phyloP scores from a whole-genome alignment of 2,113 vertebrate species.

The Nycticryphes semicollaris region DNA sequence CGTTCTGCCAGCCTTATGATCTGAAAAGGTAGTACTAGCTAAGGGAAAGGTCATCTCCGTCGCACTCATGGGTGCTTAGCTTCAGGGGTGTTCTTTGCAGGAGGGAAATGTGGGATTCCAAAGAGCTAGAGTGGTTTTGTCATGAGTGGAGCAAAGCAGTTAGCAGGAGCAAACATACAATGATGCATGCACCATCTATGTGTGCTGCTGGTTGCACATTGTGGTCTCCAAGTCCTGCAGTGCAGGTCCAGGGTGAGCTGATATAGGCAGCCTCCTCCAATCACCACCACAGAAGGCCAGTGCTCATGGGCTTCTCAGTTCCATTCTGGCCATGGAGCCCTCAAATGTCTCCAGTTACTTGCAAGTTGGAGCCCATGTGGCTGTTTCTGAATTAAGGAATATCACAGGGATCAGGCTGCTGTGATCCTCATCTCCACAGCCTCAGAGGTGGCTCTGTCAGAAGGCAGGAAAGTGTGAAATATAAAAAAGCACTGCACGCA shows the following conservation, averaged over 20 bases:
- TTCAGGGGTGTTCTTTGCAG: background rate
- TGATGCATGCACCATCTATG: background rate
- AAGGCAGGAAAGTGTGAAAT: background rate
- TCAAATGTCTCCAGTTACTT: background rate
- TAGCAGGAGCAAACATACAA: background rate
- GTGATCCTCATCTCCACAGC: background rate
- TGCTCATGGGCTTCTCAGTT: background rate
- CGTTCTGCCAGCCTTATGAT: background rate
- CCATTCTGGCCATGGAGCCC: background rate
- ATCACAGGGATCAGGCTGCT: background rate
- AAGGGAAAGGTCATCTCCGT: background rate
- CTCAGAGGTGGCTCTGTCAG: background rate
- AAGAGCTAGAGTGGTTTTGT: background rate
- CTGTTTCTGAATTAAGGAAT: background rate
- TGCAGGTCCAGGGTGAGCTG: background rate
- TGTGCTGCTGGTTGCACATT: background rate
- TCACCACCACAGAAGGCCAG: background rate
- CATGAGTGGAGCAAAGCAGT: background rate
- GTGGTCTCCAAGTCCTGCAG: background rate
- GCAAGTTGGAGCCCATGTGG: background rate
- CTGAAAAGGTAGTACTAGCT: background rate
- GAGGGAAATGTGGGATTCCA: background rate
- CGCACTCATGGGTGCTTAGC: rapidly evolving
- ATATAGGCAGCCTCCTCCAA: background rate
- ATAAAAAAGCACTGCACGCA: rapidly evolving